Percentiles rank a stretch among this genome's conserved stretches.
phyloP scores from a whole-genome alignment of 1,140 invertebrate species.

The Meloidogyne chitwoodi region DNA sequence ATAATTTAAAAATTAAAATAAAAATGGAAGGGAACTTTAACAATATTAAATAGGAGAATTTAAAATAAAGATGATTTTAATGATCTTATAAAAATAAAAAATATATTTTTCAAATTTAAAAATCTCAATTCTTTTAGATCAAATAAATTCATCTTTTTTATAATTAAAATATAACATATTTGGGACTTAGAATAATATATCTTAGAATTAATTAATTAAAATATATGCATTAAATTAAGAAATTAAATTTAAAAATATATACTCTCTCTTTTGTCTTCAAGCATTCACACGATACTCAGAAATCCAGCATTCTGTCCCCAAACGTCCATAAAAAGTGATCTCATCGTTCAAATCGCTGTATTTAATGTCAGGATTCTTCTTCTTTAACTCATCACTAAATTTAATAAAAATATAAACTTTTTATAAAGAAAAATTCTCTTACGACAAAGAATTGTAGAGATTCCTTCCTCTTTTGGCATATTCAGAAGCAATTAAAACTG shows the following conservation, averaged over 20 bases:
- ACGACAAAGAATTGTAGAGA: conserved; percentile 20
- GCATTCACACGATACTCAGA: not conserved
- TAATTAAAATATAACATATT: not conserved
- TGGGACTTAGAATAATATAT: not conserved
- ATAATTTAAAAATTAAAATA: too few relatives aligned
- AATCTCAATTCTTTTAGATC: too few relatives aligned
- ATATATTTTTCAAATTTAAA: too few relatives aligned
- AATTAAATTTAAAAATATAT: not conserved
- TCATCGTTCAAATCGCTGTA: not conserved
- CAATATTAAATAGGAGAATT: too few relatives aligned
- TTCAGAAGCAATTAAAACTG: conserved; percentile 35
- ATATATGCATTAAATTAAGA: not conserved
- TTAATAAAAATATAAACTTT: not conserved
- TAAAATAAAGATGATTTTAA: too few relatives aligned
- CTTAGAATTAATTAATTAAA: not conserved
- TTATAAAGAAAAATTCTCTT: not conserved
- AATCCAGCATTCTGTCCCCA: not conserved
- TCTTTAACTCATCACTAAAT: not conserved
- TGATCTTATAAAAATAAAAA: too few relatives aligned
- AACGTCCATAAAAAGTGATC: not conserved
- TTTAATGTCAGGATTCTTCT: not conserved
- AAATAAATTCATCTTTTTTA: not conserved
- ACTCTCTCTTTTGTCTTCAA: not conserved
- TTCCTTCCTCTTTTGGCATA: conserved; percentile 35
- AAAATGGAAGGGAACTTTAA: too few relatives aligned